These are phyloP conservation scores for Drosophila neotestacea DNA, from an alignment of 2,888 invertebrate genomes.

Conservation along the genomic window DNA sequence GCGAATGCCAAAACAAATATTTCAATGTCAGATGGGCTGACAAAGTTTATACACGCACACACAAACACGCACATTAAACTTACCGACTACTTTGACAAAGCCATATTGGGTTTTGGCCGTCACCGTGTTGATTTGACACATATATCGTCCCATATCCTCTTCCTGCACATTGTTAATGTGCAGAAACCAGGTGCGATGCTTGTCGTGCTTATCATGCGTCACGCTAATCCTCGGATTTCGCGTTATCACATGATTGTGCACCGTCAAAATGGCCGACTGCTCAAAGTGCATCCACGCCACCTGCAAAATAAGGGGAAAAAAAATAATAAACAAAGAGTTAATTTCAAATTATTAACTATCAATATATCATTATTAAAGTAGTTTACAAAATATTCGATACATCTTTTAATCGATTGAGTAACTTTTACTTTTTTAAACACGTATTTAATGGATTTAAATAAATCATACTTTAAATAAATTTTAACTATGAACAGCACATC, in stretches of 20 bases:
- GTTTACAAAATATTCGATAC: no score
- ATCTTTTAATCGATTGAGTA: no score
- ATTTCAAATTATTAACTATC: neutral
- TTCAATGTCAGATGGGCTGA: constrained; percentile 57
- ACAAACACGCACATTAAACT: constrained; percentile 73
- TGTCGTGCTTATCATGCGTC: constrained; percentile 93
- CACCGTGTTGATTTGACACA: constrained; percentile 97
- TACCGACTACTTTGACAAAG: constrained; percentile 96
- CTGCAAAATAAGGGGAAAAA: constrained; percentile 86
- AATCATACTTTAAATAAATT: no score
- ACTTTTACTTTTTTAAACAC: no score
- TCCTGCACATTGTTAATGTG: constrained; percentile 96
- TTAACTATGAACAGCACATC: no score
- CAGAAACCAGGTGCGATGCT: constrained; percentile 95
- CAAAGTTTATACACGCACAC: constrained; percentile 39
- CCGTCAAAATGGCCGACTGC: constrained; percentile 96
- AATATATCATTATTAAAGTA: neutral
- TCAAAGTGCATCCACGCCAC: constrained; percentile 99
- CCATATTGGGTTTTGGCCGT: constrained; percentile 97
- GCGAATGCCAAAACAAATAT: constrained; percentile 55
- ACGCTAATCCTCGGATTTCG: constrained; percentile 96
- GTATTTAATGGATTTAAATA: no score
- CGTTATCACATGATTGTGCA: constrained; percentile 97
- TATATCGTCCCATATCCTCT: constrained; percentile 96
- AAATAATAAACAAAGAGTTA: neutral